phyloP scores from a whole-genome alignment of 35 echinoderm and acorn worm species.

The Hemicentrotus pulcherrimus region DNA sequence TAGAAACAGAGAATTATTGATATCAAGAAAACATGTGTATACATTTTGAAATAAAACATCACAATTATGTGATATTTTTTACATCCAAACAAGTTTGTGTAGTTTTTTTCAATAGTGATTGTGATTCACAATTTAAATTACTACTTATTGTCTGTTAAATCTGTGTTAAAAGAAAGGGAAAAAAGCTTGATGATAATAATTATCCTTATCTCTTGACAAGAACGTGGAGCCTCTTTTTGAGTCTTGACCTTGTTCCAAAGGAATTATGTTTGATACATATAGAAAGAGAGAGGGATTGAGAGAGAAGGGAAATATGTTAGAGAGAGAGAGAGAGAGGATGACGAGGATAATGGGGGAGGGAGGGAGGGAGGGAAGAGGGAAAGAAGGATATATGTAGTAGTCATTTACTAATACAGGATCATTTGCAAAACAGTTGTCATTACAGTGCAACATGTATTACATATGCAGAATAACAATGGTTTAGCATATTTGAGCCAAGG shows the following conservation, averaged over 20 bases:
- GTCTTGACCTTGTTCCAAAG: neutral
- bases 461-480: neutral
- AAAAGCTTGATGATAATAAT: no score
- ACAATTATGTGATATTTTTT: neutral
- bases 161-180: no score
- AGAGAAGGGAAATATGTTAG: no score
- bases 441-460: neutral
- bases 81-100: neutral
- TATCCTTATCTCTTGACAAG: no score
- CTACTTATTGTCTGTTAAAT: no score
- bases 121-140: no score
- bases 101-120: no score
- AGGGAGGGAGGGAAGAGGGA: neutral
- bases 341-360: neutral
- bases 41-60: slow-evolving; percentile 2
- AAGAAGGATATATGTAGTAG: neutral
- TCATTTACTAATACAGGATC: no score
- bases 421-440: no score
- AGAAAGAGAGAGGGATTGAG: neutral
- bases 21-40: neutral
- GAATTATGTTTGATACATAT: neutral
- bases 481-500: no score
- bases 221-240: no score
- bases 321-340: neutral
- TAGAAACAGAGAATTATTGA: neutral